Percentiles rank a stretch among this genome's conserved stretches.
Conservation (phyloP, 2,888 invertebrate species). For the Sinohyriopsis cumingii region DNA sequence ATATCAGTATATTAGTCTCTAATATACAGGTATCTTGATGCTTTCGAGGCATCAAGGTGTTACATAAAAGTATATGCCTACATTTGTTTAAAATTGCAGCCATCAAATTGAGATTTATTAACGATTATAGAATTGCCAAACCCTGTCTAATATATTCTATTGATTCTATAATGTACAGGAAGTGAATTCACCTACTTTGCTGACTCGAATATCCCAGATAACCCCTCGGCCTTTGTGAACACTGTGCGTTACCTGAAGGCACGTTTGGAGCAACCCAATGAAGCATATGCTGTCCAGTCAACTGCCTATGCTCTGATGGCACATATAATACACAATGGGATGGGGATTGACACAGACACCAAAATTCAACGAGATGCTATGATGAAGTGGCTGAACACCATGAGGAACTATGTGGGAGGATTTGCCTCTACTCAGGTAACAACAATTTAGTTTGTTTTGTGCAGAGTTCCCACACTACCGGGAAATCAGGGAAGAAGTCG, state of each 20-base stretch:
- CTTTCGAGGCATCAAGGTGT: too few relatives aligned
- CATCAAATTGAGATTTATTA: too few relatives aligned
- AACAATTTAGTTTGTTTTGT: neutral
- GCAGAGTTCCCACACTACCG: neutral
- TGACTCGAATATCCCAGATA: conserved; percentile 57
- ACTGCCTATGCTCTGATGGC: conserved; percentile 93
- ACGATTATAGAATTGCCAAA: too few relatives aligned
- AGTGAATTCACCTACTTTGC: conserved; percentile 61
- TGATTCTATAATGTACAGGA: neutral
- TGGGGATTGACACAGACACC: conserved; percentile 26
- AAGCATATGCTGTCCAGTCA: conserved; percentile 92
- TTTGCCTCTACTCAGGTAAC: conserved; percentile 67
- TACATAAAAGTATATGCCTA: too few relatives aligned
- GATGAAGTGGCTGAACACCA: conserved; percentile 69
- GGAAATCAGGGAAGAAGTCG: neutral
- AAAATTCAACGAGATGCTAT: conserved; percentile 59
- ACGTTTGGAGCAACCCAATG: conserved; percentile 84
- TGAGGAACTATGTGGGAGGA: conserved; percentile 68
- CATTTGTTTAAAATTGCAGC: too few relatives aligned
- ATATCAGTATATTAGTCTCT: too few relatives aligned
- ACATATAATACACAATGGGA: conserved; percentile 74
- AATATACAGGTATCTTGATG: too few relatives aligned
- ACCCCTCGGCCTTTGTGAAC: conserved; percentile 62
- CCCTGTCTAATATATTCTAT: too few relatives aligned
- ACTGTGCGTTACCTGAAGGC: conserved; percentile 86